phyloP scores from a whole-genome alignment of 1,140 invertebrate genomes.

The Lordiphosa stackelbergi region DNA sequence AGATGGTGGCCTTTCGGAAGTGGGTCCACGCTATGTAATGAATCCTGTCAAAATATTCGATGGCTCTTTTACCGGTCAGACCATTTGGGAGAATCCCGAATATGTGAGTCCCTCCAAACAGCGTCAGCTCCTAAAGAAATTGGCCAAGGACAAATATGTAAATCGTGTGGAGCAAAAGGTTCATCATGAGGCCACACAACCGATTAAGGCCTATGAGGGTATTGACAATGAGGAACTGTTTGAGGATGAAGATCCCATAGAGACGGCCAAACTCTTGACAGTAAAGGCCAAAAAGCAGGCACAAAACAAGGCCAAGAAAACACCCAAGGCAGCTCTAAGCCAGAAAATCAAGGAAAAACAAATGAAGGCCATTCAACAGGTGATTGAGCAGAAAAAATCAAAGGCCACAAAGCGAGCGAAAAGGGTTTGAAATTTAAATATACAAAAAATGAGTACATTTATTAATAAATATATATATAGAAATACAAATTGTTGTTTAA shows the following conservation, averaged over 20 bases:
- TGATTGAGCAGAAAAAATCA: slow-evolving; percentile 64
- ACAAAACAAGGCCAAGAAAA: slow-evolving; percentile 33
- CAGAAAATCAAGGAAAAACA: slow-evolving; percentile 74
- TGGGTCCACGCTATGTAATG: slow-evolving; percentile 96
- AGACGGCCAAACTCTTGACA: slow-evolving; percentile 72
- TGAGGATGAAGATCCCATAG: slow-evolving; percentile 78
- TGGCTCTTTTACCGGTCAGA: slow-evolving; percentile 94
- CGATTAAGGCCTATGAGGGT: slow-evolving; percentile 83
- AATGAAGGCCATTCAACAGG: slow-evolving; percentile 49
- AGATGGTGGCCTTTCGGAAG: slow-evolving; percentile 96
- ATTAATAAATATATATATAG: slow-evolving; percentile 49
- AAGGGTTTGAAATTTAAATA: slow-evolving; percentile 49
- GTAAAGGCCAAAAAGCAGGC: slow-evolving; percentile 59
- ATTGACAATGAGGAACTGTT: slow-evolving; percentile 79
- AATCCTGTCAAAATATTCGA: slow-evolving; percentile 94
- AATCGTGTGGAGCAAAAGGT: slow-evolving; percentile 88
- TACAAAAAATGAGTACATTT: slow-evolving; percentile 21
- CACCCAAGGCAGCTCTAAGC: slow-evolving; percentile 48
- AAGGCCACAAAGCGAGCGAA: slow-evolving; percentile 46
- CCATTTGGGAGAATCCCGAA: slow-evolving; percentile 95
- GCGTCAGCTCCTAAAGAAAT: slow-evolving; percentile 83
- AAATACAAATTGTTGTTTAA: slow-evolving; percentile 51
- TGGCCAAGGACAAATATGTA: slow-evolving; percentile 86
- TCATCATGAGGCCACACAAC: slow-evolving; percentile 83
- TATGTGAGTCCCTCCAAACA: slow-evolving; percentile 94